Evolutionary conservation across 2,888 invertebrate species (phyloP).

Genomic region (Brassicogethes aeneus): DNA sequence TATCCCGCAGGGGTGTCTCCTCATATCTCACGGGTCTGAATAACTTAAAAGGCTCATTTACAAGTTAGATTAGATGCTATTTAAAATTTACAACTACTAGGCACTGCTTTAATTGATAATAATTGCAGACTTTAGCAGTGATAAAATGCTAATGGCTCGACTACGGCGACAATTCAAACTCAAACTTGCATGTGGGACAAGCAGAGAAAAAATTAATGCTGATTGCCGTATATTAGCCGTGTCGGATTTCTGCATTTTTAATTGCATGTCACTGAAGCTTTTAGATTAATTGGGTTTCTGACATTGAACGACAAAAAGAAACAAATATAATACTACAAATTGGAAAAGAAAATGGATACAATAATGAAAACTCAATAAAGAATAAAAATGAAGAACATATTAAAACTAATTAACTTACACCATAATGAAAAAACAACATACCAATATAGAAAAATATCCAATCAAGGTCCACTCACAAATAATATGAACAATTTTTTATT

Average conservation of each 20-base stretch:
- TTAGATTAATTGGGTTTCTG: background rate
- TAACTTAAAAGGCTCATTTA: conserved; percentile 31
- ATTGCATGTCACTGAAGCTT: too few relatives aligned
- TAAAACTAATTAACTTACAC: too few relatives aligned
- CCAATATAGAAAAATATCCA: too few relatives aligned
- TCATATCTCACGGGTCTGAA: conserved; percentile 26
- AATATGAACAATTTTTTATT: too few relatives aligned
- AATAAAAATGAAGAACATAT: too few relatives aligned
- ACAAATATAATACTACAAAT: background rate
- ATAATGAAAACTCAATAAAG: too few relatives aligned
- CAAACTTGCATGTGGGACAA: conserved; percentile 3
- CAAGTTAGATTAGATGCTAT: conserved; percentile 32
- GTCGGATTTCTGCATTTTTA: conserved; percentile 7
- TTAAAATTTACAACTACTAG: conserved; percentile 24
- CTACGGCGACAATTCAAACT: conserved; percentile 2
- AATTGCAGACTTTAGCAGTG: conserved; percentile 22
- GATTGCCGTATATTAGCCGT: conserved; percentile 10
- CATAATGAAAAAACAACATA: too few relatives aligned
- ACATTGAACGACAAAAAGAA: background rate
- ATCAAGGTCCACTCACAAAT: too few relatives aligned
- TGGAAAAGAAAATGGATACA: too few relatives aligned
- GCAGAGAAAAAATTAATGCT: conserved; percentile 13
- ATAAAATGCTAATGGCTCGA: conserved; percentile 15
- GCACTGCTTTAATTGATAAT: conserved; percentile 30
- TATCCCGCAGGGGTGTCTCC: conserved; percentile 20